A percentile compares a stretch with the other conserved stretches of the same genome.
Evolutionary conservation across 2,888 invertebrate genomes (phyloP).

Genomic region (Troides helena): DNA sequence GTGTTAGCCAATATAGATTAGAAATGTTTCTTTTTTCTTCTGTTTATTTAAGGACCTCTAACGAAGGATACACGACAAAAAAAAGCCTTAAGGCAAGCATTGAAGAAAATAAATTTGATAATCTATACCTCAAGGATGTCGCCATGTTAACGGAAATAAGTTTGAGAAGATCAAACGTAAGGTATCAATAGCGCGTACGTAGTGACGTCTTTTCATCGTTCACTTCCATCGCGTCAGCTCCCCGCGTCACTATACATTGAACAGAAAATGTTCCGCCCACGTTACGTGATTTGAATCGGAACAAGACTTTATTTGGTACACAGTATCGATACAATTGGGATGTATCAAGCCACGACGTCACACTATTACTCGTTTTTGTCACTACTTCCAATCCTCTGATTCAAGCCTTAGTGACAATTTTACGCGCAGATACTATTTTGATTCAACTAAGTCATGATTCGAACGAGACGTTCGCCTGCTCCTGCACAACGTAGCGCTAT

Average conservation of each 20-base stretch:
- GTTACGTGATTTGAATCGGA: conserved; percentile 30
- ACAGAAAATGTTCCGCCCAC: conserved; percentile 25
- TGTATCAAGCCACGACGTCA: conserved; percentile 10
- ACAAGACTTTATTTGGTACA: conserved; percentile 20
- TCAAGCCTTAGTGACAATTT: neutral
- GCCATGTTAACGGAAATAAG: neutral
- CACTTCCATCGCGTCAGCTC: conserved; percentile 17
- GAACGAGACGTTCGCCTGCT: too few species aligned
- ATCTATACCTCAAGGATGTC: neutral
- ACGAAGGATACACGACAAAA: too few species aligned
- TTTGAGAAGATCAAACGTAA: neutral
- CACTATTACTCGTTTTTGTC: neutral
- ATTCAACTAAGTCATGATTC: too few species aligned
- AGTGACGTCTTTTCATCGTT: conserved; percentile 16
- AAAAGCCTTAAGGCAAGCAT: too few species aligned
- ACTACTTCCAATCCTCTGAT: neutral
- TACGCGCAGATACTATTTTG: too few species aligned
- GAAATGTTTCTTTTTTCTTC: too few species aligned
- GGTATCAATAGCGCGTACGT: conserved; percentile 16
- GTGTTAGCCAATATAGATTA: too few species aligned
- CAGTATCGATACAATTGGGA: conserved; percentile 11
- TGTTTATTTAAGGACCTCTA: too few species aligned
- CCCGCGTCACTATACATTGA: conserved; percentile 24
- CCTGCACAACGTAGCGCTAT: too few species aligned
- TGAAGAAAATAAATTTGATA: too few species aligned